Conservation (phyloP, 1,140 invertebrate species). For the Odontomachus brunneus region DNA sequence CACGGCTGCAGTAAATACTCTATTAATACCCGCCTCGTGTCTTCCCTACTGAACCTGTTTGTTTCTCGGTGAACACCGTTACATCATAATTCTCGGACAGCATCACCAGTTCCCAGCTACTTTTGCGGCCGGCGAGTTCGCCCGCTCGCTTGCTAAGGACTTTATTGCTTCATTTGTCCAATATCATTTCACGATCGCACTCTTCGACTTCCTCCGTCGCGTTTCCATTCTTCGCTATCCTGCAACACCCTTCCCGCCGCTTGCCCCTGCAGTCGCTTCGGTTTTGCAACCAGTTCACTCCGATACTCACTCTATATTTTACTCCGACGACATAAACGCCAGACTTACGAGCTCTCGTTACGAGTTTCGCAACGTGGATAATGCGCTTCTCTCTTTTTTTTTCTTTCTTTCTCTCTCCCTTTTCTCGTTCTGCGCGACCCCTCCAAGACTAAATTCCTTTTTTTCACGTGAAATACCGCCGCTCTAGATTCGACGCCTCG, state of each 20-base stretch:
- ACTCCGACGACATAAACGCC: slow-evolving; percentile 52
- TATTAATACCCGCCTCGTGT: slow-evolving; percentile 51
- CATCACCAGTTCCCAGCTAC: slow-evolving; percentile 37
- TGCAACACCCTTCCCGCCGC: not conserved
- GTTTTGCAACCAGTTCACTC: slow-evolving; percentile 45
- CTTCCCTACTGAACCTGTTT: slow-evolving; percentile 60
- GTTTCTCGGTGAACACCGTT: slow-evolving; percentile 53
- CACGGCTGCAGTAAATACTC: slow-evolving; percentile 31
- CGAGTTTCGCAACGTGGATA: slow-evolving; percentile 48
- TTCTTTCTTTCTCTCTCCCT: not conserved
- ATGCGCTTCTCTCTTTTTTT: slow-evolving; percentile 13
- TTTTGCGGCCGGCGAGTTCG: not conserved
- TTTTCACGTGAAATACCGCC: no score
- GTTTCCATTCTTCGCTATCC: slow-evolving; percentile 45
- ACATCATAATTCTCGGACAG: slow-evolving; percentile 59
- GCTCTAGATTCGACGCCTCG: no score
- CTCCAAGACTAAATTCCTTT: not conserved
- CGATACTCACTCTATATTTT: slow-evolving; percentile 47
- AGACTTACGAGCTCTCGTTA: slow-evolving; percentile 34
- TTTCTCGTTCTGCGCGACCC: not conserved
- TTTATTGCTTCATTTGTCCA: slow-evolving; percentile 60
- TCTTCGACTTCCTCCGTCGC: slow-evolving; percentile 31
- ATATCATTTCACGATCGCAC: slow-evolving; percentile 42
- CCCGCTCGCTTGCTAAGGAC: slow-evolving; percentile 37
- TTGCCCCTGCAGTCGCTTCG: not conserved